Evolutionary conservation across 2,113 vertebrate species (phyloP).

Genomic region (Onychostoma macrolepis): DNA sequence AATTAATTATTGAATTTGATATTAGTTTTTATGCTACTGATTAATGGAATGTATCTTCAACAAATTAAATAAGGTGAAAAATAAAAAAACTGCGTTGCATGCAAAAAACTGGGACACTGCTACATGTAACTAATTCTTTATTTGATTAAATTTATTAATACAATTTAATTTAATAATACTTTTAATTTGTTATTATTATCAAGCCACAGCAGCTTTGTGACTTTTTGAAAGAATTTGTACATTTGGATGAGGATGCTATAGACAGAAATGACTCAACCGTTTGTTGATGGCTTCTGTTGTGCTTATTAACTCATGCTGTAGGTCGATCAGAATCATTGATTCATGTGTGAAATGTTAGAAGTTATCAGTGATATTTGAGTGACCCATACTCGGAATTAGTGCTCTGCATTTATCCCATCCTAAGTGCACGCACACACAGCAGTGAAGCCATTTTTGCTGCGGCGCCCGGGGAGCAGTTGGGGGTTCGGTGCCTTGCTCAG

Average conservation of each 20-base stretch:
- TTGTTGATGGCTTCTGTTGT: neutral
- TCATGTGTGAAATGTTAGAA: neutral
- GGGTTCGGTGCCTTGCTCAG: too few relatives aligned
- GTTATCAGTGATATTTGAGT: neutral
- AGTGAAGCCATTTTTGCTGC: too few relatives aligned
- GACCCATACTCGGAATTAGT: too few relatives aligned
- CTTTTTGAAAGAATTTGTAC: neutral
- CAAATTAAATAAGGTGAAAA: neutral
- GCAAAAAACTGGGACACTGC: neutral
- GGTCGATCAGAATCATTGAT: neutral
- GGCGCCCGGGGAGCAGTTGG: too few relatives aligned
- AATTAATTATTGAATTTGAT: neutral
- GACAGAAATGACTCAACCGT: neutral
- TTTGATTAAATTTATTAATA: too few relatives aligned
- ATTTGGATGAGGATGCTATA: neutral
- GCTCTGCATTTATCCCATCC: too few relatives aligned
- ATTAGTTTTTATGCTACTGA: neutral
- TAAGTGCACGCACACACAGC: too few relatives aligned
- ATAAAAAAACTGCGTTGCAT: neutral
- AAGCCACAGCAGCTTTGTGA: neutral
- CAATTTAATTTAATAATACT: neutral
- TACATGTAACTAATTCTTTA: neutral
- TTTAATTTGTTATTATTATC: neutral
- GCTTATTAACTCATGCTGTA: neutral
- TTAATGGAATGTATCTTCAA: neutral